Evolutionary conservation across 1,140 invertebrate genomes (phyloP).

Genomic region (Dendrolimus kikuchii): DNA sequence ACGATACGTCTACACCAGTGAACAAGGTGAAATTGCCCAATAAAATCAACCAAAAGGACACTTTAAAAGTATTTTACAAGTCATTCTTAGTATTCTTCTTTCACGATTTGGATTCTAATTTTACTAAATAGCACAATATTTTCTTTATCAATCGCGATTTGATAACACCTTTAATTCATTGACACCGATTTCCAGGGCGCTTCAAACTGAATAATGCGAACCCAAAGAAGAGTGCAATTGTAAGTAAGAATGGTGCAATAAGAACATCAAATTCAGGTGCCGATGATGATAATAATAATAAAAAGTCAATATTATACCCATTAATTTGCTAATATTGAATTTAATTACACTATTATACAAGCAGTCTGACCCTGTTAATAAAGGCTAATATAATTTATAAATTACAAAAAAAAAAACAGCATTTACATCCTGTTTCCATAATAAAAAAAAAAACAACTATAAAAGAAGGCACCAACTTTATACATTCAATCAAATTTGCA

Average conservation of each 20-base stretch:
- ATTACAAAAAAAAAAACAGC: constrained; percentile 18
- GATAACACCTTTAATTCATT: too few relatives aligned
- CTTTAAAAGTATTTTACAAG: too few relatives aligned
- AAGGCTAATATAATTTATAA: constrained; percentile 56
- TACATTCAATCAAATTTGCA: constrained; percentile 1
- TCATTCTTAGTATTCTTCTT: too few relatives aligned
- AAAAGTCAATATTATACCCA: constrained; percentile 61
- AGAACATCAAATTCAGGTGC: constrained; percentile 58
- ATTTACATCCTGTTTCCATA: constrained; percentile 8
- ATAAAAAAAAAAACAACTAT: constrained; percentile 15
- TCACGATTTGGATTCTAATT: too few relatives aligned
- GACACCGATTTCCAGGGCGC: too few relatives aligned
- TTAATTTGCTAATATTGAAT: constrained; percentile 62
- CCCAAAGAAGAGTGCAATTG: too few relatives aligned
- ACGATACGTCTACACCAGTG: too few relatives aligned
- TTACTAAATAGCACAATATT: too few relatives aligned
- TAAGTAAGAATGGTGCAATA: constrained; percentile 55
- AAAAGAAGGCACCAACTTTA: constrained; percentile 23
- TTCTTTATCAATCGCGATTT: too few relatives aligned
- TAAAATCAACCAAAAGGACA: too few relatives aligned
- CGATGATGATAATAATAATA: constrained; percentile 49
- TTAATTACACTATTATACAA: constrained; percentile 62
- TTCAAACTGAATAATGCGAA: too few relatives aligned
- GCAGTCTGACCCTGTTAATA: constrained; percentile 66
- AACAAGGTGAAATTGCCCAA: too few relatives aligned